These are phyloP conservation scores for Aptenodytes patagonicus DNA, from an alignment of 2,113 vertebrate species.

Conservation along the genomic window DNA sequence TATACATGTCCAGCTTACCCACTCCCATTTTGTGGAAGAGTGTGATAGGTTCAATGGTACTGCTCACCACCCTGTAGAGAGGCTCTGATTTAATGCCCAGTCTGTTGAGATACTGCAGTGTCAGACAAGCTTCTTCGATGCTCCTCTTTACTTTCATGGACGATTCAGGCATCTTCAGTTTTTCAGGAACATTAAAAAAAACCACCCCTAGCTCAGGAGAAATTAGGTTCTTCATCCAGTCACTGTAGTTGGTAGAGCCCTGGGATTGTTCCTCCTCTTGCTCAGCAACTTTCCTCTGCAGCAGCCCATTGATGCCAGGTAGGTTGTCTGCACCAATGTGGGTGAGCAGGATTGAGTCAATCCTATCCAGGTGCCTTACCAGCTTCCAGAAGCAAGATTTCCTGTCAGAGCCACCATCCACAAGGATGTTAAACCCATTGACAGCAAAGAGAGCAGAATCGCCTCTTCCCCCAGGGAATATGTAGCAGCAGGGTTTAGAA, in stretches of 20 bases:
- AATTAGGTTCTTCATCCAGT: slow-evolving; percentile 97
- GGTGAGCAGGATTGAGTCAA: slow-evolving; percentile 94
- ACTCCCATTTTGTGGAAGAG: slow-evolving; percentile 98
- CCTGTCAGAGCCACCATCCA: slow-evolving; percentile 94
- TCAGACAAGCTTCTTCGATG: slow-evolving; percentile 94
- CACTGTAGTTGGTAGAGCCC: slow-evolving; percentile 88
- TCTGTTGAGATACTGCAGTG: slow-evolving; percentile 91
- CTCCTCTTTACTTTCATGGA: slow-evolving; percentile 92
- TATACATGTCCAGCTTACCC: slow-evolving; percentile 95
- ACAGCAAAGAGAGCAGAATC: slow-evolving; percentile 97
- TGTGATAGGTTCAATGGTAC: slow-evolving; percentile 91
- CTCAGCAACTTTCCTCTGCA: slow-evolving; percentile 96
- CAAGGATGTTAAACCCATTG: slow-evolving; percentile 96
- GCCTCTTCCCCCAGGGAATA: slow-evolving; percentile 95
- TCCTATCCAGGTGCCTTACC: slow-evolving; percentile 93
- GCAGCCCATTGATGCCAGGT: slow-evolving; percentile 92
- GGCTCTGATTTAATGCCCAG: slow-evolving; percentile 93
- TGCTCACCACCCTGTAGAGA: slow-evolving; percentile 90
- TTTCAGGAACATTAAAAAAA: slow-evolving; percentile 96
- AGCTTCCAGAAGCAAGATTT: slow-evolving; percentile 99
- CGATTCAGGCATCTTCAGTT: slow-evolving; percentile 89
- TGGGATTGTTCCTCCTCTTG: slow-evolving; percentile 92
- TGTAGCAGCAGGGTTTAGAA: slow-evolving; percentile 98
- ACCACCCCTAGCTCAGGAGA: slow-evolving; percentile 96
- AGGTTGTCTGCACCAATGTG: slow-evolving; percentile 98